phyloP scores from a whole-genome alignment of 2,888 invertebrate species.

The Drymonia ruficornis region DNA sequence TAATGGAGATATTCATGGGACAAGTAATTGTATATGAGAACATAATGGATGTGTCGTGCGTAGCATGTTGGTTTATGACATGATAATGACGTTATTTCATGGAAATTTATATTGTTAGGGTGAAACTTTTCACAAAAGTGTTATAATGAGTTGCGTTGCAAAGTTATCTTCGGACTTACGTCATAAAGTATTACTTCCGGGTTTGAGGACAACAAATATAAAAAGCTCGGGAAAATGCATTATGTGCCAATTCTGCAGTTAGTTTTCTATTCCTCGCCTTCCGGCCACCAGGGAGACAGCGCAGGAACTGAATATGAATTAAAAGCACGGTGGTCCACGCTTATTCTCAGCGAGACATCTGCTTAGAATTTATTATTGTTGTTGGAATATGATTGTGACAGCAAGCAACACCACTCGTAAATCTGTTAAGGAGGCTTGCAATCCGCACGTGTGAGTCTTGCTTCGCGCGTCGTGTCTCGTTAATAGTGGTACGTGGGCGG shows the following conservation, averaged over 20 bases:
- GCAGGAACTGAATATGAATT: neutral
- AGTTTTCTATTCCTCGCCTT: no score
- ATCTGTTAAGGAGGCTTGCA: constrained; percentile 11
- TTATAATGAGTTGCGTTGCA: no score
- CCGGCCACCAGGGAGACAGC: neutral
- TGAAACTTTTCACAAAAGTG: neutral
- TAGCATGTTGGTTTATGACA: constrained; percentile 31
- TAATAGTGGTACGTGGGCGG: constrained; percentile 19
- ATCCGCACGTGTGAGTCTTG: constrained; percentile 26
- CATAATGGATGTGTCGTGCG: constrained; percentile 27
- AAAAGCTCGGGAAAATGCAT: no score
- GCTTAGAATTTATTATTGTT: constrained; percentile 7
- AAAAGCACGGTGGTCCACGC: neutral
- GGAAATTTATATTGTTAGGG: neutral
- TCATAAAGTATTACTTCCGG: no score
- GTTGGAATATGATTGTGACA: constrained; percentile 12
- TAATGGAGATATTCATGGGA: constrained; percentile 17
- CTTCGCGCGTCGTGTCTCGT: constrained; percentile 10
- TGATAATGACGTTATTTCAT: constrained; percentile 17
- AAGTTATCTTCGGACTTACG: no score
- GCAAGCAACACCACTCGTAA: constrained; percentile 11
- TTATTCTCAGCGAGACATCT: neutral
- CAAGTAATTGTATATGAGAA: constrained; percentile 12
- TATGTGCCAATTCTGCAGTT: no score
- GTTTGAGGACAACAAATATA: no score